Evolutionary conservation across 1,140 invertebrate genomes (phyloP).

Genomic region (Psix sp.): DNA sequence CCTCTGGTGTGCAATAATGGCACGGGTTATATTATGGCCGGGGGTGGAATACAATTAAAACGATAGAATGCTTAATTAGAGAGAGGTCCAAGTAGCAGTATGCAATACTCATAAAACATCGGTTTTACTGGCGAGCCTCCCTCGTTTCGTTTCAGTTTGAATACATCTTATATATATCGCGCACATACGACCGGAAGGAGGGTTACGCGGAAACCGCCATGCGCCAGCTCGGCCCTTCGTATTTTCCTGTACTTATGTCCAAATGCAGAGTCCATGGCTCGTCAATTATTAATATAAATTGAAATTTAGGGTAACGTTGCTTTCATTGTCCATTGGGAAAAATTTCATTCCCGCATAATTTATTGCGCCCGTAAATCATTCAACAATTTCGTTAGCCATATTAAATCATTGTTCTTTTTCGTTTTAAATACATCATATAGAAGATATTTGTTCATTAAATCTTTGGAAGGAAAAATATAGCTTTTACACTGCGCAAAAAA

Average conservation of each 20-base stretch:
- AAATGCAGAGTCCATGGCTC: constrained; percentile 7
- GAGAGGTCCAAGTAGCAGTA: constrained; percentile 67
- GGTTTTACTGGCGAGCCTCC: constrained; percentile 64
- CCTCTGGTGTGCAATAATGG: constrained; percentile 43
- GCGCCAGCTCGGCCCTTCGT: constrained; percentile 24
- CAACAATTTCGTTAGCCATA: too few species aligned
- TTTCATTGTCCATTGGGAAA: too few species aligned
- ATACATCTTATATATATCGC: constrained; percentile 58
- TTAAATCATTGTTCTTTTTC: too few species aligned
- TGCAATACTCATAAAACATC: constrained; percentile 68
- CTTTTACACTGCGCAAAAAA: too few species aligned
- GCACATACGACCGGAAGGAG: constrained; percentile 55
- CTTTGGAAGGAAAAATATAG: too few species aligned
- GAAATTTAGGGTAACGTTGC: constrained; percentile 15
- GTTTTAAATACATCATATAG: too few species aligned
- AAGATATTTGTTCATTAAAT: too few species aligned
- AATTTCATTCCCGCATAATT: too few species aligned
- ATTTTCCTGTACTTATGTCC: constrained; percentile 21
- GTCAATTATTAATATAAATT: constrained; percentile 49
- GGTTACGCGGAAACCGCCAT: constrained; percentile 48
- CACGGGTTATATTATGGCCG: constrained; percentile 46
- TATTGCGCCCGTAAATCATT: too few species aligned
- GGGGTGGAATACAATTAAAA: constrained; percentile 67
- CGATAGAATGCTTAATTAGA: constrained; percentile 72
- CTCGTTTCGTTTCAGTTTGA: constrained; percentile 59